Evolutionary conservation across 1,140 invertebrate species (phyloP), one percentile per base, ranked within the genome.

Genomic region (Cheumatopsyche charites): DNA sequence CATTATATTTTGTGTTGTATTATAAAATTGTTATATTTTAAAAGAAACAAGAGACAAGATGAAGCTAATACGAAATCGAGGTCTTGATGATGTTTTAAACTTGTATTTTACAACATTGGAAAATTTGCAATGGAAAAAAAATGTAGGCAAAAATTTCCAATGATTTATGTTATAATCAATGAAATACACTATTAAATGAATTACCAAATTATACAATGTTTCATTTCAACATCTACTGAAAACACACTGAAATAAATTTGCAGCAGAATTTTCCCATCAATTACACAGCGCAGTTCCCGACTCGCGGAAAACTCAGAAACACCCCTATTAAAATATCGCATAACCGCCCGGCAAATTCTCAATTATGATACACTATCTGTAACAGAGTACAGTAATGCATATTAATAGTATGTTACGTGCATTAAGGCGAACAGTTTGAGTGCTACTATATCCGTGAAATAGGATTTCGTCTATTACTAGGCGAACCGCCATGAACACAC

Each of bases 21-120:
- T 15, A 66, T 55, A 55, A 68, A 42, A 67, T 67, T 67, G 65
- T 67, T 67, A 67, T 67, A 67, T 49, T 67, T 67, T 47, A 68
- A 68, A 52, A 49, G 45, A 41, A 26, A n/a, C 29, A 9, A 36
- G 29, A 36, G 3, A 58, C 17, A 25, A 5, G n/a, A 58, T 25
- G 23, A 25, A 26, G 21, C 15, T 52, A 19, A 13, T 21, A 62
- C 17, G 36, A 36, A 19, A 26, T 7, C 23, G 61, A 36, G 23
- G 21, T n/a, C 42, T 36, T 55, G 13, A 49, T 19, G 42, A 55
- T 55, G 49, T 55, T 68, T 55, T 68, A 49, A 66, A 47, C 62
- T 65, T 65, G 62, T 65, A 65, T 65, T n/a, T 36, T 23, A 67
- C 41, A 41, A 67, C 49, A 45, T 55, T 47, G 66, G 47, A 68